phyloP scores from a whole-genome alignment of 2,797 vertebrate species.

The Notolabrus celidotus region DNA sequence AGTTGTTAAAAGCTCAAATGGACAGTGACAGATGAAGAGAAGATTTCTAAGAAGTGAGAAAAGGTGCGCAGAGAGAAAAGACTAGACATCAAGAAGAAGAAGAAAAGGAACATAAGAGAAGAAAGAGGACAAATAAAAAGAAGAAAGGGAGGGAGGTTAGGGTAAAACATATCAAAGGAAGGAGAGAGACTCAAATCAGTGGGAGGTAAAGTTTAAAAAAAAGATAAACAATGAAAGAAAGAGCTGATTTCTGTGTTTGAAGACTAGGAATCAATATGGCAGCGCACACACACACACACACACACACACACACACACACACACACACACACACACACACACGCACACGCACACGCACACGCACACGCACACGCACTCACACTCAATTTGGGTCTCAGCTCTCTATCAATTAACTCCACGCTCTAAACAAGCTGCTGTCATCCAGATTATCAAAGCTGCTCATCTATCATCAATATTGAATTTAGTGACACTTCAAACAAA shows the following conservation, averaged over 20 bases:
- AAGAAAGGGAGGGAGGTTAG: no score
- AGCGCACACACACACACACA: background rate
- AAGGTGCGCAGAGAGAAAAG: no score
- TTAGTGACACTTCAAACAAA: background rate
- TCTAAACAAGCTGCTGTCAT: conserved; percentile 8
- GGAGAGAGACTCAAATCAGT: background rate
- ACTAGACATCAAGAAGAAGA: no score
- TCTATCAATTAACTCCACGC: conserved; percentile 18
- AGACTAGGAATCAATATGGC: conserved; percentile 22
- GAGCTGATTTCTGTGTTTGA: conserved; percentile 35
- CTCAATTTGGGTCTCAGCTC: conserved; percentile 12
- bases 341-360: background rate
- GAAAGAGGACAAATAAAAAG: background rate
- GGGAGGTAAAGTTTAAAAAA: background rate
- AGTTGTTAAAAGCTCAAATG: no score
- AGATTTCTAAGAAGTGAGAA: no score
- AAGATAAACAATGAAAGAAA: background rate
- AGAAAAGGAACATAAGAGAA: background rate
- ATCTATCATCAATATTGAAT: background rate
- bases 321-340: background rate
- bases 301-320: background rate
- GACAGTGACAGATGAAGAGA: no score
- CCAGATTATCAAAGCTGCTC: conserved; percentile 6
- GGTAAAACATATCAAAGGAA: background rate
- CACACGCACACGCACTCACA: background rate